Percentiles rank a stretch among this genome's conserved stretches.
Evolutionary conservation across 2,797 vertebrate genomes (phyloP).

Genomic region (Syngnathus acus): DNA sequence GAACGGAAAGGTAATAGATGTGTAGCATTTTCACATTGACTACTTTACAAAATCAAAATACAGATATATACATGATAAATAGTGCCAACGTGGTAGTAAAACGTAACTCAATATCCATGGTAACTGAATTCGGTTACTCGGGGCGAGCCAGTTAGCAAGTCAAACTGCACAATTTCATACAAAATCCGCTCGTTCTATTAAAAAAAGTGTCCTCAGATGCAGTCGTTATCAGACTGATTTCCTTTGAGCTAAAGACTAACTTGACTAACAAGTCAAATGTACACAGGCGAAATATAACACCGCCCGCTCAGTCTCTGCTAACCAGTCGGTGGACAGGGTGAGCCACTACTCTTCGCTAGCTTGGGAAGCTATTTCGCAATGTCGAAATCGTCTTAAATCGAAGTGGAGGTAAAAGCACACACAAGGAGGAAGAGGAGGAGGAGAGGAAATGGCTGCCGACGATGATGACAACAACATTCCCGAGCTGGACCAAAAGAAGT

Average conservation of each 20-base stretch:
- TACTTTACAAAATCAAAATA: neutral
- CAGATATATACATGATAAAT: neutral
- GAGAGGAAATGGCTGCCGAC: constrained; percentile 59
- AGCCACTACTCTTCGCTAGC: neutral
- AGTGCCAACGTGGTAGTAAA: neutral
- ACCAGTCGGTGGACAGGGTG: neutral
- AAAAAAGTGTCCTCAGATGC: neutral
- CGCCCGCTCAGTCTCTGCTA: neutral
- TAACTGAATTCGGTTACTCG: neutral
- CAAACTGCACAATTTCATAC: neutral
- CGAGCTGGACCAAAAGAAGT: constrained; percentile 76
- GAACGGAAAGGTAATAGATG: neutral
- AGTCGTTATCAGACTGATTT: neutral
- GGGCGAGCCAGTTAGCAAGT: neutral
- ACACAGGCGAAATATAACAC: neutral
- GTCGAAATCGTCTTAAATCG: neutral
- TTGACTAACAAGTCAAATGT: neutral
- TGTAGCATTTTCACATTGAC: neutral
- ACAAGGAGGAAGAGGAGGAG: neutral
- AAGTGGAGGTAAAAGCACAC: neutral
- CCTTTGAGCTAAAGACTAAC: neutral
- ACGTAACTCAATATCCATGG: neutral
- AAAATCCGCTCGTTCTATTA: neutral
- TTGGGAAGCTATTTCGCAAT: neutral
- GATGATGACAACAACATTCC: constrained; percentile 45